Evolutionary conservation across 2,797 vertebrate genomes (phyloP).

Genomic region (Leuciscus waleckii): DNA sequence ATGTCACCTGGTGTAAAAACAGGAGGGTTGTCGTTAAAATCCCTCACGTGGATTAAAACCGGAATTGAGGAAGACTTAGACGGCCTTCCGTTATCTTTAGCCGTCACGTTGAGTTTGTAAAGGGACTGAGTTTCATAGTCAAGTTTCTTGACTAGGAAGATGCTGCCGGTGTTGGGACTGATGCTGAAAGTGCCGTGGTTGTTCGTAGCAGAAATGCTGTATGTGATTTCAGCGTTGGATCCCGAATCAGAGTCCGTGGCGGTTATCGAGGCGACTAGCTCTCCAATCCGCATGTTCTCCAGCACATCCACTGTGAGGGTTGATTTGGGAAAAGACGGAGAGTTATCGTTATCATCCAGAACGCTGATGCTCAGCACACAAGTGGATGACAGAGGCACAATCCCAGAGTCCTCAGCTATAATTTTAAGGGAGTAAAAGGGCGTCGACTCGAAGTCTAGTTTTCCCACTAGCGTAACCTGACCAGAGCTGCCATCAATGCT

Average conservation of each 20-base stretch:
- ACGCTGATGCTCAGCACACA: constrained; percentile 90
- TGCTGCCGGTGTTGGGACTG: constrained; percentile 94
- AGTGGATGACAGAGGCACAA: constrained; percentile 84
- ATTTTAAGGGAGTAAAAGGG: constrained; percentile 90
- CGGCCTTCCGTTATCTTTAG: constrained; percentile 91
- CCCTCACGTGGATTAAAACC: constrained; percentile 91
- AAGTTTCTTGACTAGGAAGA: constrained; percentile 92
- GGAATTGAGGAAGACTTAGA: constrained; percentile 91
- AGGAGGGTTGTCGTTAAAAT: constrained; percentile 97
- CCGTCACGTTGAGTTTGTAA: constrained; percentile 94
- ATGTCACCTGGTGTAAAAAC: constrained; percentile 92
- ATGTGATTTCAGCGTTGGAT: constrained; percentile 92
- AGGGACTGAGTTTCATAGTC: constrained; percentile 95
- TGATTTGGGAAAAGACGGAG: constrained; percentile 90
- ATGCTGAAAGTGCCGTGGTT: constrained; percentile 97
- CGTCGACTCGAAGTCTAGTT: constrained; percentile 91
- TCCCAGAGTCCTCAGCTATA: constrained; percentile 88
- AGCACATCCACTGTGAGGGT: constrained; percentile 89
- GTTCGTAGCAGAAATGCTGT: constrained; percentile 91
- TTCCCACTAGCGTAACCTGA: constrained; percentile 91
- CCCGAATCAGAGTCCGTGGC: constrained; percentile 93
- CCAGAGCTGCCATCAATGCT: constrained; percentile 86
- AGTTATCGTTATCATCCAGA: constrained; percentile 96
- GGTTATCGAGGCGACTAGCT: constrained; percentile 93
- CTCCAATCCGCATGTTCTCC: constrained; percentile 96